These are phyloP conservation scores for Myiopsitta monachus DNA, from an alignment of 2,113 vertebrate genomes.

Conservation along the genomic window DNA sequence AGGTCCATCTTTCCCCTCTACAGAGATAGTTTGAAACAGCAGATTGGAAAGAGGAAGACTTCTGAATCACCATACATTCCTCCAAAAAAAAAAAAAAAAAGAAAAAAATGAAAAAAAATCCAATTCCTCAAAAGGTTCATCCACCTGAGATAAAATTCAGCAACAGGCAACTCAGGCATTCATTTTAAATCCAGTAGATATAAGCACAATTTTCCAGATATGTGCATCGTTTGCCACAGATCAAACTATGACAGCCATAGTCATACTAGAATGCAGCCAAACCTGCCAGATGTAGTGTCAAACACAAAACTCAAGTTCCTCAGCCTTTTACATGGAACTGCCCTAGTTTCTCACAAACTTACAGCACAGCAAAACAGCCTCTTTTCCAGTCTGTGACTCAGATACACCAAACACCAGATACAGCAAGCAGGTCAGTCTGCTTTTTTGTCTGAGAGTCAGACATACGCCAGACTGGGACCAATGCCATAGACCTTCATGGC, in stretches of 20 bases:
- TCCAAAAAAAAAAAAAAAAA: not conserved
- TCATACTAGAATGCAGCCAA: not conserved
- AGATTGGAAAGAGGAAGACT: not conserved
- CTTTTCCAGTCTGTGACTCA: not conserved
- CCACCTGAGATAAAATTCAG: not conserved
- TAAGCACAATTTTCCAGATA: not conserved
- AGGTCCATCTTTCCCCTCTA: not conserved
- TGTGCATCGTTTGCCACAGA: accelerated
- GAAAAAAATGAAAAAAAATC: accelerated
- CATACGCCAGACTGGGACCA: not conserved
- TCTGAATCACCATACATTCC: not conserved
- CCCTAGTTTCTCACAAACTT: not conserved
- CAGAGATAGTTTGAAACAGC: not conserved
- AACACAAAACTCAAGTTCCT: not conserved
- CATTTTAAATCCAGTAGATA: not conserved
- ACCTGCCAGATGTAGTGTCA: not conserved
- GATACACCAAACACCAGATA: not conserved
- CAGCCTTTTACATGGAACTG: not conserved
- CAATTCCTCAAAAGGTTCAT: not conserved
- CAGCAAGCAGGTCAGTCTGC: not conserved
- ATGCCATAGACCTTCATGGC: not conserved
- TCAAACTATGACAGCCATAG: not conserved
- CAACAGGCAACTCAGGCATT: not conserved
- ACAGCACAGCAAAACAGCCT: not conserved
- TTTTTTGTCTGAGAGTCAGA: not conserved